Conservation (phyloP, 35 echinoderm and acorn worm species). For the Apostichopus californicus region DNA sequence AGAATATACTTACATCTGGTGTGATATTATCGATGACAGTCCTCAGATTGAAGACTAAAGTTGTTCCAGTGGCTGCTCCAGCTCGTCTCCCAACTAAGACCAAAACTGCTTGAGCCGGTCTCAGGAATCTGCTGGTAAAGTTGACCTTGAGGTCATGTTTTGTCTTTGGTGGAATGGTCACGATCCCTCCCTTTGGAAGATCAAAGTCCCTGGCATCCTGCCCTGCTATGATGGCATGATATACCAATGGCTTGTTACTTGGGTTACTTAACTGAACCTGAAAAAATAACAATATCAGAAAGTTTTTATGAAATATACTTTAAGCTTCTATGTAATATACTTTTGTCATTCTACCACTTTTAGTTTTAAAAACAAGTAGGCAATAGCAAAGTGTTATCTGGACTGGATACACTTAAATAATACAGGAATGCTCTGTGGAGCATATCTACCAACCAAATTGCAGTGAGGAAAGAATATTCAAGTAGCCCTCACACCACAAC, state of each 20-base stretch:
- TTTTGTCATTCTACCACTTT: too few species aligned
- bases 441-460: too few species aligned
- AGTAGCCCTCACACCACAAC: too few species aligned
- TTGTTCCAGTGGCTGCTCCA: constrained; percentile 85
- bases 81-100: constrained; percentile 90
- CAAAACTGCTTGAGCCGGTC: constrained; percentile 87
- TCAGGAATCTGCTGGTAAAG: constrained; percentile 92
- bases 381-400: too few species aligned
- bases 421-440: not conserved
- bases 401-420: too few species aligned
- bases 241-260: constrained; percentile 89
- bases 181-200: constrained; percentile 70
- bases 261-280: constrained; percentile 94
- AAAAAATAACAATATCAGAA: not conserved
- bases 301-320: too few species aligned
- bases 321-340: too few species aligned
- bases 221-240: constrained; percentile 90
- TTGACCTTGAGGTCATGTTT: constrained; percentile 79
- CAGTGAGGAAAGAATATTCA: too few species aligned
- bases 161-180: constrained; percentile 70
- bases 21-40: constrained; percentile 92
- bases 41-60: constrained; percentile 92
- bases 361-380: too few species aligned
- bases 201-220: constrained; percentile 90
- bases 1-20: constrained; percentile 73